Conservation (phyloP, 2,113 vertebrate genomes). For the Protobothrops flavoviridis region DNA sequence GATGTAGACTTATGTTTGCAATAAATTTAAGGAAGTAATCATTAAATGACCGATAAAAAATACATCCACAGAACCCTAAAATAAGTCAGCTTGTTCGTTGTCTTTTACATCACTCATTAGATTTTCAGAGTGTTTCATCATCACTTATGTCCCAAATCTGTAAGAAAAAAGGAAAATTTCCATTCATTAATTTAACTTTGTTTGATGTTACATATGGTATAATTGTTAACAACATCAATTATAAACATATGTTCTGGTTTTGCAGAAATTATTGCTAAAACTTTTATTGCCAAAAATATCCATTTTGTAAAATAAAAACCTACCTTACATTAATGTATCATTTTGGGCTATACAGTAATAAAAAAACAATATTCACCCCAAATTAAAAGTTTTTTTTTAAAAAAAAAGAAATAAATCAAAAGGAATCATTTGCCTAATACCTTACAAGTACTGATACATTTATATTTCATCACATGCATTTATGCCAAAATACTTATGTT, state of each 20-base stretch:
- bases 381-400: not conserved
- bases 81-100: conserved; percentile 39
- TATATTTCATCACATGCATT: not conserved
- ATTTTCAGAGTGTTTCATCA: conserved; percentile 88
- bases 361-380: not conserved
- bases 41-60: conserved; percentile 46
- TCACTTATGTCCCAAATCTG: conserved; percentile 99
- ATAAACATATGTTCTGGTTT: not conserved
- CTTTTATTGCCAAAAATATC: not conserved
- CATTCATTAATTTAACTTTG: conserved; percentile 11
- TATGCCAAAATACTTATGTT: not conserved
- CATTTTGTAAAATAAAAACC: not conserved
- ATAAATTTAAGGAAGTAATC: conserved; percentile 35
- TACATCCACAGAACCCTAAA: conserved; percentile 16
- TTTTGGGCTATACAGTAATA: not conserved
- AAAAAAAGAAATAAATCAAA: not conserved
- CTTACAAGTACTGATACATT: not conserved
- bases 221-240: not conserved
- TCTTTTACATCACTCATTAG: conserved; percentile 32
- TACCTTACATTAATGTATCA: not conserved
- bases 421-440: not conserved
- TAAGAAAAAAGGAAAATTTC: conserved; percentile 26
- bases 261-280: not conserved
- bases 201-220: not conserved
- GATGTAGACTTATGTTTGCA: conserved; percentile 25